A percentile compares a stretch with the other conserved stretches of the same genome.
Evolutionary conservation across 2,888 invertebrate genomes (phyloP).

Genomic region (Pseudolycoriella hygida): DNA sequence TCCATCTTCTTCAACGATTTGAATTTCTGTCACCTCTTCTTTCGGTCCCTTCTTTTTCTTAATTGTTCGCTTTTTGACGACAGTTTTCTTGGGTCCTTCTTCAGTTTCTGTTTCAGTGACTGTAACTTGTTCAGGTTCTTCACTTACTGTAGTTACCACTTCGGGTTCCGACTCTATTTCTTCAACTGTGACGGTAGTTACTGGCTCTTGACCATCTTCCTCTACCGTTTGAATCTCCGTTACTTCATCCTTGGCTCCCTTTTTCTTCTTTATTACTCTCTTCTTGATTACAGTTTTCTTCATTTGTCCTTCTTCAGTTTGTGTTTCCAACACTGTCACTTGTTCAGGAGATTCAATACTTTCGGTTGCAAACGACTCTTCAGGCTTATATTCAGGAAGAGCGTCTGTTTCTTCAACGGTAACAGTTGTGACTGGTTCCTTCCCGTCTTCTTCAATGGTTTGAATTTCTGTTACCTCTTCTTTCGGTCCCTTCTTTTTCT

Average conservation of each 20-base stretch:
- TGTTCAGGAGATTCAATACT: conserved; percentile 17
- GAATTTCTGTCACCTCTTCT: conserved; percentile 24
- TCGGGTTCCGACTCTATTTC: conserved; percentile 3
- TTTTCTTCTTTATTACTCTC: conserved; percentile 31
- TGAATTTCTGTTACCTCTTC: conserved; percentile 23
- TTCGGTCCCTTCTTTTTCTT: conserved; percentile 19
- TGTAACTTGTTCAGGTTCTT: conserved; percentile 16
- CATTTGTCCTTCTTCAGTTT: conserved; percentile 14
- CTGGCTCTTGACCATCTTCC: conserved; percentile 23
- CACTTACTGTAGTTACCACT: conserved; percentile 9
- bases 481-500: conserved; percentile 25
- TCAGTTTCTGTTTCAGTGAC: conserved; percentile 20
- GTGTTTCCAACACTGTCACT: conserved; percentile 26
- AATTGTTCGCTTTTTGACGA: conserved; percentile 21
- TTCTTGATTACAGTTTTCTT: conserved; percentile 27
- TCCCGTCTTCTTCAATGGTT: conserved; percentile 21
- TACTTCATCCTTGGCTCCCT: conserved; percentile 22
- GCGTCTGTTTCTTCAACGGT: conserved; percentile 12
- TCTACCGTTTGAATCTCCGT: conserved; percentile 19
- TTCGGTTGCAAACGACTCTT: conserved; percentile 11
- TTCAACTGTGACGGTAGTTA: conserved; percentile 17
- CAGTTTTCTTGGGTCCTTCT: conserved; percentile 19
- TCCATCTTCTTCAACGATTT: conserved; percentile 25
- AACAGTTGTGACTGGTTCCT: conserved; percentile 21
- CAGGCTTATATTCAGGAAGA: background rate